These are phyloP conservation scores for Ophioninae sp. DNA, from an alignment of 2,888 invertebrate species.

Conservation along the genomic window DNA sequence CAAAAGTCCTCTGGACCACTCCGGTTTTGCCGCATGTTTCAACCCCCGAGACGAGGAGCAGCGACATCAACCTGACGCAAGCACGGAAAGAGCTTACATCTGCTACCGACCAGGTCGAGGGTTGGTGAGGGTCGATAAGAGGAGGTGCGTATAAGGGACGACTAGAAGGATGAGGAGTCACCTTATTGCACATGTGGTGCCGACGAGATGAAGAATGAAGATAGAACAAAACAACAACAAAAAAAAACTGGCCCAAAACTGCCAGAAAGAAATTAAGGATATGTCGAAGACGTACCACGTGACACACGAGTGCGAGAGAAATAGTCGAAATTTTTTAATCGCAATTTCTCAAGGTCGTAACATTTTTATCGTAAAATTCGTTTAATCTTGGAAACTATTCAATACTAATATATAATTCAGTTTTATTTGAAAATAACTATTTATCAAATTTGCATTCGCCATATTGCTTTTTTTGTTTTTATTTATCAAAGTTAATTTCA, in stretches of 20 bases:
- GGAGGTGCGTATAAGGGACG: neutral
- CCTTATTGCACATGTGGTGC: slow-evolving; percentile 6
- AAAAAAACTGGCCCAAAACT: neutral
- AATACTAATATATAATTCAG: too few relatives aligned
- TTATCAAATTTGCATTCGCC: too few relatives aligned
- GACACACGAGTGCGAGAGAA: too few relatives aligned
- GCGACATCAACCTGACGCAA: slow-evolving; percentile 11
- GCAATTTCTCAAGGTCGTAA: too few relatives aligned
- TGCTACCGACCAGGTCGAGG: slow-evolving; percentile 46
- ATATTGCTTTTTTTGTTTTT: too few relatives aligned
- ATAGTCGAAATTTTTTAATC: too few relatives aligned
- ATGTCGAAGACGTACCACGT: too few relatives aligned
- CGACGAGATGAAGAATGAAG: neutral
- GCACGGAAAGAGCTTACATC: slow-evolving; percentile 45
- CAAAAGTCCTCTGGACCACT: slow-evolving; percentile 33
- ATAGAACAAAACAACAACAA: neutral
- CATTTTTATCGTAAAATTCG: too few relatives aligned
- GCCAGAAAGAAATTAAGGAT: neutral
- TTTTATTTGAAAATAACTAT: too few relatives aligned
- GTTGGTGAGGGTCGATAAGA: slow-evolving; percentile 42
- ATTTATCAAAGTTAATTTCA: too few relatives aligned
- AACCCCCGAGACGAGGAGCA: slow-evolving; percentile 8
- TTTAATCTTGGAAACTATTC: too few relatives aligned
- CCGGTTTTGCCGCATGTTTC: slow-evolving; percentile 21
- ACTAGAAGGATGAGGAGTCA: neutral